A percentile compares a stretch with the other conserved stretches of the same genome.
Conservation (phyloP, 2,888 invertebrate species). For the Caenorhabditis sulstoni region DNA sequence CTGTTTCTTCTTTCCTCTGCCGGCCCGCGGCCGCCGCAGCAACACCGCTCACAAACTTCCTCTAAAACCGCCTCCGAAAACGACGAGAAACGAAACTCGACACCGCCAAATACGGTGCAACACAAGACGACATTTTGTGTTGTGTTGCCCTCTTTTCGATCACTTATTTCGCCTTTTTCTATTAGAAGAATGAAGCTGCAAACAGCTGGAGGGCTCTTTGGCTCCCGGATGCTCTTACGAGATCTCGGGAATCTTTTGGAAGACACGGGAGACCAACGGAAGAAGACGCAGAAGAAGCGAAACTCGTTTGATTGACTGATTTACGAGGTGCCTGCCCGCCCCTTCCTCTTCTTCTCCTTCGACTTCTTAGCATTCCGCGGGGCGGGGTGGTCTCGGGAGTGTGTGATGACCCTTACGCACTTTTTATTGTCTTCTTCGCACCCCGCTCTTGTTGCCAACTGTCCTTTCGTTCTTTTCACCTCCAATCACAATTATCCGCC, state of each 20-base stretch:
- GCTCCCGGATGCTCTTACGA: neutral
- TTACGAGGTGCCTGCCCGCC: slow-evolving; percentile 37
- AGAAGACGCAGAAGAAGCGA: neutral
- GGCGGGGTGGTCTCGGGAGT: slow-evolving; percentile 24
- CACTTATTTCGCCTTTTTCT: slow-evolving; percentile 18
- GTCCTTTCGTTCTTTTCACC: slow-evolving; percentile 21
- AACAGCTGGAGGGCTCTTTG: neutral
- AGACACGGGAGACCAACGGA: too few species aligned
- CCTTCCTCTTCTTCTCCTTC: neutral
- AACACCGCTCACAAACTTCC: too few species aligned
- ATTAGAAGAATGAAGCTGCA: slow-evolving; percentile 6
- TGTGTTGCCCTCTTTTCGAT: slow-evolving; percentile 12
- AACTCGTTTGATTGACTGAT: slow-evolving; percentile 42
- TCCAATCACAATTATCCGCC: slow-evolving; percentile 21
- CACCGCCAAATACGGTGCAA: slow-evolving; percentile 45
- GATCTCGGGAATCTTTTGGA: neutral
- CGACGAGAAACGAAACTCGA: slow-evolving; percentile 16
- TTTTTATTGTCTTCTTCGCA: slow-evolving; percentile 40
- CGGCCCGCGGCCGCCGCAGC: neutral
- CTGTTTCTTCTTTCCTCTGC: slow-evolving; percentile 2
- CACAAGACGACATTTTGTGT: slow-evolving; percentile 7
- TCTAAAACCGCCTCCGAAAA: neutral
- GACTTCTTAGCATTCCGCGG: too few species aligned
- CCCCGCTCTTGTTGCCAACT: slow-evolving; percentile 20
- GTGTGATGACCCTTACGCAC: slow-evolving; percentile 40